These are phyloP conservation scores for Diarsia dahlii DNA, from an alignment of 2,888 invertebrate species.

Conservation along the genomic window DNA sequence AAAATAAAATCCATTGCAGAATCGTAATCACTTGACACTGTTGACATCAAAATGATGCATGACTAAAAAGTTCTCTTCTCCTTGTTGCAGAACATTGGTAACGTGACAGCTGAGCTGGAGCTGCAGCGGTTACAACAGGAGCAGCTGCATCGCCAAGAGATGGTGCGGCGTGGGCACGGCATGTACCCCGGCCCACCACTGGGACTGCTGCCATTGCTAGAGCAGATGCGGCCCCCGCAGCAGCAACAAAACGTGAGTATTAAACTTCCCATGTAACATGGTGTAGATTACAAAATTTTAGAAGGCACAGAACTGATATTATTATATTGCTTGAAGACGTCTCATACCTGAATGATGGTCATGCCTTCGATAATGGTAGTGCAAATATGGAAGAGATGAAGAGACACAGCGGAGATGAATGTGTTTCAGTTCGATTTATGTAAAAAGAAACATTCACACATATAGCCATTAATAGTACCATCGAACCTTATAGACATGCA, in stretches of 20 bases:
- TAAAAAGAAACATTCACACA: background rate
- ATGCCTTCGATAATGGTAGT: too few species aligned
- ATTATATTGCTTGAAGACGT: background rate
- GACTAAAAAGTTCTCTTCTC: conserved; percentile 14
- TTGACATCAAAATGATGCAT: background rate
- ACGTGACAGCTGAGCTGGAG: conserved; percentile 91
- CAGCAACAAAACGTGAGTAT: conserved; percentile 86
- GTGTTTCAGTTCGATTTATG: background rate
- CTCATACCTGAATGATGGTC: background rate
- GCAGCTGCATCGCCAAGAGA: conserved; percentile 91
- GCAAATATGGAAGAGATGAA: background rate
- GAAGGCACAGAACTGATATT: background rate
- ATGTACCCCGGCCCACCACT: conserved; percentile 92
- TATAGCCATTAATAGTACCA: background rate
- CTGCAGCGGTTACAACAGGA: conserved; percentile 93
- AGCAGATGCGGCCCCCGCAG: conserved; percentile 89
- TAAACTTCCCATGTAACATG: background rate
- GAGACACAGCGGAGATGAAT: background rate
- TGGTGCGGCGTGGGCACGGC: conserved; percentile 87
- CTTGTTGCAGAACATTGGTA: conserved; percentile 85
- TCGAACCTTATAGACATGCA: background rate
- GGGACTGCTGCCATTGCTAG: conserved; percentile 93
- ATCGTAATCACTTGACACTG: background rate
- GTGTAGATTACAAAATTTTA: background rate
- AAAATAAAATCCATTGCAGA: conserved; percentile 9